phyloP scores from a whole-genome alignment of 2,888 invertebrate species.

The Azorinus chamasolen region DNA sequence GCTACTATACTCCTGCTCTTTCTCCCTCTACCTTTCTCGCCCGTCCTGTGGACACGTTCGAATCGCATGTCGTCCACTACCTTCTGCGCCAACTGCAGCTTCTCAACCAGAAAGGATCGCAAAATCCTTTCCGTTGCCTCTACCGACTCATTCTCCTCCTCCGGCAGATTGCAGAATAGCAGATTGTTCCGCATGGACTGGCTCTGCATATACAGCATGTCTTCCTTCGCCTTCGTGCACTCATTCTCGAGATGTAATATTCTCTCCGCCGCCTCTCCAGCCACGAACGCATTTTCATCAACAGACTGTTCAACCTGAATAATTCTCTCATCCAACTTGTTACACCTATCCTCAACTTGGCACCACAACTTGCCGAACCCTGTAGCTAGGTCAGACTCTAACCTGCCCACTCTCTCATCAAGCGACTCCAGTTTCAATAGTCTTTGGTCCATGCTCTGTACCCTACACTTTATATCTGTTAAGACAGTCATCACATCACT shows the following conservation, averaged over 20 bases:
- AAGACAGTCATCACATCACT: no score
- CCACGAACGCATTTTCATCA: not conserved
- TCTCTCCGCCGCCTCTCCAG: conserved; percentile 9
- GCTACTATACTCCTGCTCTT: conserved; percentile 30
- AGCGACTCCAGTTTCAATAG: no score
- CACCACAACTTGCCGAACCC: no score
- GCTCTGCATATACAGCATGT: conserved; percentile 18
- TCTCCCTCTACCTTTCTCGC: not conserved
- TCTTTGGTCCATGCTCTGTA: no score
- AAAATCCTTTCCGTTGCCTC: conserved; percentile 14
- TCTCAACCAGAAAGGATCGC: conserved; percentile 2
- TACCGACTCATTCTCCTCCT: conserved; percentile 7
- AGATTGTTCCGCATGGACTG: conserved; percentile 38
- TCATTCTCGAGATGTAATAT: conserved; percentile 16
- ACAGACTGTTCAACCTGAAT: no score
- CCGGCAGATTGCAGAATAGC: conserved; percentile 18
- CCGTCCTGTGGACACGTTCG: conserved; percentile 28
- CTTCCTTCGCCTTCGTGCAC: conserved; percentile 5
- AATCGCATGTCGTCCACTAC: conserved; percentile 16
- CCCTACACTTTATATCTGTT: no score
- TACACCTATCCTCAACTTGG: no score
- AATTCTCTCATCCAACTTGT: no score
- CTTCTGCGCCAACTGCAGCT: conserved; percentile 12
- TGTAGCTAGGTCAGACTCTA: no score
- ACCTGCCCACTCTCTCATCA: no score